Evolutionary conservation across 2,888 invertebrate genomes (phyloP).

Genomic region (Drosophila greeni): DNA sequence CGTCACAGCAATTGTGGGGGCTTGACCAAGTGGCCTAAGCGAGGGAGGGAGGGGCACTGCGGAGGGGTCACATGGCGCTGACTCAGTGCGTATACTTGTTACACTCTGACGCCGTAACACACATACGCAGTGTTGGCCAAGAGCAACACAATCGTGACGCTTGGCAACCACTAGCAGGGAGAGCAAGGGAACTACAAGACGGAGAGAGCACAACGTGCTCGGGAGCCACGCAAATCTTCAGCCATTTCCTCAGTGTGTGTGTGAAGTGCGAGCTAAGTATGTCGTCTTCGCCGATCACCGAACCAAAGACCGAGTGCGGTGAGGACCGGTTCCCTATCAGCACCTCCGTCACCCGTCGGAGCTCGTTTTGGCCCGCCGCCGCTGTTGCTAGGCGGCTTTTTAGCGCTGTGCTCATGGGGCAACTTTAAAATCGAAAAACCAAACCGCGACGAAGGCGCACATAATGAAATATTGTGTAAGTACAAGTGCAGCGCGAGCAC

Average conservation of each 20-base stretch:
- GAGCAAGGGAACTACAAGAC: neutral
- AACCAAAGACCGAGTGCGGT: slow-evolving; percentile 13
- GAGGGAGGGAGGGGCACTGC: slow-evolving; percentile 4
- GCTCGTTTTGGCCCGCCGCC: slow-evolving; percentile 20
- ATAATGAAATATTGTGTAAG: slow-evolving; percentile 29
- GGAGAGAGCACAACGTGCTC: slow-evolving; percentile 2
- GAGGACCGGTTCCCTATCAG: slow-evolving; percentile 54
- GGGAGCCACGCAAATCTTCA: slow-evolving; percentile 26
- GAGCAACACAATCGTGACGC: slow-evolving; percentile 58
- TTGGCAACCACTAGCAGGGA: slow-evolving; percentile 48
- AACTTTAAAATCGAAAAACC: slow-evolving; percentile 23
- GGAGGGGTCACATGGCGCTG: slow-evolving; percentile 37
- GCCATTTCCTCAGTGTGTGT: slow-evolving; percentile 1
- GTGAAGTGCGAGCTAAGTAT: slow-evolving; percentile 26
- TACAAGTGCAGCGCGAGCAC: slow-evolving; percentile 34
- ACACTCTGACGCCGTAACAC: slow-evolving; percentile 21
- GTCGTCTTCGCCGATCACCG: slow-evolving; percentile 38
- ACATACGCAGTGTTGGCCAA: slow-evolving; percentile 55
- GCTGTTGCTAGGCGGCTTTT: slow-evolving; percentile 32
- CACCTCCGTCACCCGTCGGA: slow-evolving; percentile 24
- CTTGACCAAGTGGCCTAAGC: slow-evolving; percentile 21
- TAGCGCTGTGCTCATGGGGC: slow-evolving; percentile 19
- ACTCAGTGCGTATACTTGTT: slow-evolving; percentile 48
- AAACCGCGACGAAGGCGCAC: slow-evolving; percentile 25
- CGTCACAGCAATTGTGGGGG: slow-evolving; percentile 49